A percentile compares a stretch with the other conserved stretches of the same genome.
These are phyloP conservation scores for Equus przewalskii DNA, from an alignment of 2,113 vertebrate species.

Conservation along the genomic window DNA sequence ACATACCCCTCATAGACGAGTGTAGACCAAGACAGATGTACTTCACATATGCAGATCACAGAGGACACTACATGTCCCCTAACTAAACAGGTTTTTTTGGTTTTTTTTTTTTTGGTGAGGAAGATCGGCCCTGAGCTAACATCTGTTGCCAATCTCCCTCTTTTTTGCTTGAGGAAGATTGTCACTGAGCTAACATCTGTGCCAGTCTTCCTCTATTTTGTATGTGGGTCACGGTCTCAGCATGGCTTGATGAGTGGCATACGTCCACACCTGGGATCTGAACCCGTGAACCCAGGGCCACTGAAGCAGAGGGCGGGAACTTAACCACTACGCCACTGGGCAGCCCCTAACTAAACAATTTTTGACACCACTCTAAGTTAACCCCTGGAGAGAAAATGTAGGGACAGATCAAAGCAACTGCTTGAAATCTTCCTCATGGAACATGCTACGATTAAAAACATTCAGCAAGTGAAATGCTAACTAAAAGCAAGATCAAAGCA, in stretches of 20 bases:
- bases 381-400: background rate
- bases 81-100: background rate
- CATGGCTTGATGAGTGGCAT: too few relatives aligned
- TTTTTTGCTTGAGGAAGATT: too few relatives aligned
- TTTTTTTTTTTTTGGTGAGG: too few relatives aligned
- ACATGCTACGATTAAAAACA: background rate
- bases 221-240: too few relatives aligned
- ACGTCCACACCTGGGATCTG: too few relatives aligned
- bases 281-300: too few relatives aligned
- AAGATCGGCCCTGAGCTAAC: too few relatives aligned
- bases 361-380: conserved; percentile 12
- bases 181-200: too few relatives aligned
- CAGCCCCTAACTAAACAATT: background rate
- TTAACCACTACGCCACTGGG: too few relatives aligned
- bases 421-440: conserved; percentile 2
- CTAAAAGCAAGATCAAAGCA: conserved; percentile 46
- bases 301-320: too few relatives aligned
- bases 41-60: background rate
- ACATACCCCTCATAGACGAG: background rate
- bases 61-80: background rate
- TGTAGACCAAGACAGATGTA: background rate
- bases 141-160: too few relatives aligned
- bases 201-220: too few relatives aligned
- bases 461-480: conserved; percentile 25
- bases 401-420: background rate